Percentiles rank a stretch among this genome's conserved stretches.
Evolutionary conservation across 2,888 invertebrate genomes (phyloP).

Genomic region (Morinoia aosen): DNA sequence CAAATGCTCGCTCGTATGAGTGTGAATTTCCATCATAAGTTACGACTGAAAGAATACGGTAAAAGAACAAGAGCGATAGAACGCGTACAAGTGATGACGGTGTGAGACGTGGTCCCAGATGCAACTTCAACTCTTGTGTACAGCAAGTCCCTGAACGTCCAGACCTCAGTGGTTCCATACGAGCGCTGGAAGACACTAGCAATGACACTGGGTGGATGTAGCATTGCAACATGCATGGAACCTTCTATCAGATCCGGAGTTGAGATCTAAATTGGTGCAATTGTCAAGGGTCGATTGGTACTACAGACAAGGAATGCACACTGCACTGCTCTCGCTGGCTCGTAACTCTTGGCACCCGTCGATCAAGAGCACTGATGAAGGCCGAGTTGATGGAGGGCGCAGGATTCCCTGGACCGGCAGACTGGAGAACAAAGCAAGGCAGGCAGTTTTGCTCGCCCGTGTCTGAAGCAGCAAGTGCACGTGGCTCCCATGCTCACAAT

Average conservation of each 20-base stretch:
- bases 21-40: not conserved
- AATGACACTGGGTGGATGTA: slow-evolving; percentile 16
- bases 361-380: slow-evolving; percentile 9
- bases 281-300: slow-evolving; percentile 7
- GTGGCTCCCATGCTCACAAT: not conserved
- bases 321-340: not conserved
- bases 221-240: slow-evolving; percentile 19
- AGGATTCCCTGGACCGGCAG: not conserved
- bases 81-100: not conserved
- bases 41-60: not conserved
- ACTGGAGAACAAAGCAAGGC: not conserved
- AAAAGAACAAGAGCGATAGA: not conserved
- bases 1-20: not conserved
- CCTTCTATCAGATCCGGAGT: slow-evolving; percentile 26
- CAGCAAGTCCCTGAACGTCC: not conserved
- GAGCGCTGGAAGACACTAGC: slow-evolving; percentile 3
- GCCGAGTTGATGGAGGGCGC: slow-evolving; percentile 5
- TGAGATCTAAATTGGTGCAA: slow-evolving; percentile 26
- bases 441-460: not conserved
- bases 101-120: not conserved
- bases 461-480: not conserved
- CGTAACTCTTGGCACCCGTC: slow-evolving; percentile 27
- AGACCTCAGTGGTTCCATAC: not conserved
- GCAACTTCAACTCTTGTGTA: not conserved
- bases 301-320: slow-evolving; percentile 37